A percentile compares a stretch with the other conserved stretches of the same genome.
phyloP scores from a whole-genome alignment of 2,888 invertebrate genomes.

The Rambutsinella grinnellia region DNA sequence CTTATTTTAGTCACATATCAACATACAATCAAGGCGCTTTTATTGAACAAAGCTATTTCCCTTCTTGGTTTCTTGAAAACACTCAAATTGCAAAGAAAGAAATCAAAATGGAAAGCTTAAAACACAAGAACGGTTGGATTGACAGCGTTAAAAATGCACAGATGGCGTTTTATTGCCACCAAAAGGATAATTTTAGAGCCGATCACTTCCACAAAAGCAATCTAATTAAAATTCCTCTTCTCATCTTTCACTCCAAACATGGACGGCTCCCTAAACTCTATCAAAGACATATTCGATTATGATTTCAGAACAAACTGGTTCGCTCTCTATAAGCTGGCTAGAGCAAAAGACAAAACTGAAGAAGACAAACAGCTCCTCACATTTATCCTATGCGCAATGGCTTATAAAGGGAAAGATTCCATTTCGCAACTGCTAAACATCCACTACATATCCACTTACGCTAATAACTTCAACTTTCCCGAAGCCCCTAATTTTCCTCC shows the following conservation, averaged over 20 bases:
- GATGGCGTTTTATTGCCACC: too few species aligned
- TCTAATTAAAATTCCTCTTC: too few species aligned
- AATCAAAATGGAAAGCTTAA: too few species aligned
- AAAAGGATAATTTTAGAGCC: too few species aligned
- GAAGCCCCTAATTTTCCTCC: too few species aligned
- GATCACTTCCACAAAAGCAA: too few species aligned
- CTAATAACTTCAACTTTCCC: neutral
- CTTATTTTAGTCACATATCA: conserved; percentile 5
- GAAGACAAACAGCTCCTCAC: conserved; percentile 11
- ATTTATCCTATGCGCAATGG: conserved; percentile 2
- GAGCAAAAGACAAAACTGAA: neutral
- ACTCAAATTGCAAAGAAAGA: too few species aligned
- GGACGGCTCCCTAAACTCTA: neutral
- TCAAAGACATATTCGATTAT: conserved; percentile 13
- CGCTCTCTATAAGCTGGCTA: conserved; percentile 12
- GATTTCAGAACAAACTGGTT: conserved; percentile 26
- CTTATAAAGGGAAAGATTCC: conserved; percentile 4
- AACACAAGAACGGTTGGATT: too few species aligned
- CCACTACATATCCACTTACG: conserved; percentile 8
- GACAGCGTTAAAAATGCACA: too few species aligned
- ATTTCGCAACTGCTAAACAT: conserved; percentile 11
- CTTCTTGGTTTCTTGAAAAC: too few species aligned
- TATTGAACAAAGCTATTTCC: too few species aligned
- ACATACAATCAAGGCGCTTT: neutral
- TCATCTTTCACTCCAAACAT: neutral